These are phyloP conservation scores for Epirrita christyi DNA, from an alignment of 2,888 invertebrate genomes.

Conservation along the genomic window DNA sequence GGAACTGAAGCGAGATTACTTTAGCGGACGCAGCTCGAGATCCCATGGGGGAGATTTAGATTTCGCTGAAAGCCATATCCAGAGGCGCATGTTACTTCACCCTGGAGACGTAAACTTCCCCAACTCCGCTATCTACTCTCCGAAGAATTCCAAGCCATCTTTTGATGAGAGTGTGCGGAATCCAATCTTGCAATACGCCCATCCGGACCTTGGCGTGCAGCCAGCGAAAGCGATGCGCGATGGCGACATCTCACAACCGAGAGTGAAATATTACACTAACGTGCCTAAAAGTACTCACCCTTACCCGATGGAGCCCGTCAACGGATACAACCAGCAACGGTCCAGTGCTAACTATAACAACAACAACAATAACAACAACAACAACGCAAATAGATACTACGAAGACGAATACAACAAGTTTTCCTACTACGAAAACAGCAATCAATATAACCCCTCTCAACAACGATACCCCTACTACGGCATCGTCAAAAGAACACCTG, in stretches of 20 bases:
- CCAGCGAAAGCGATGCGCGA: constrained; percentile 87
- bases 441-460: constrained; percentile 49
- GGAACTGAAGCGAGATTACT: constrained; percentile 86
- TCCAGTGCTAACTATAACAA: constrained; percentile 65
- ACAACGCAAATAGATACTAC: constrained; percentile 74
- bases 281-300: constrained; percentile 84
- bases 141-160: constrained; percentile 85
- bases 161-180: constrained; percentile 89
- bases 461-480: constrained; percentile 85
- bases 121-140: constrained; percentile 87
- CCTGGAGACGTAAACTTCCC: constrained; percentile 87
- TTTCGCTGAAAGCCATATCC: constrained; percentile 85
- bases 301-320: constrained; percentile 81
- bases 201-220: constrained; percentile 91
- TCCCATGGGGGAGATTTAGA: constrained; percentile 77
- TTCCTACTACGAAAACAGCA: constrained; percentile 82
- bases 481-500: constrained; percentile 84
- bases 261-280: constrained; percentile 79
- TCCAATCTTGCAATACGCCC: constrained; percentile 91
- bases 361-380: constrained; percentile 45
- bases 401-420: constrained; percentile 82
- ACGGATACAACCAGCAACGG: constrained; percentile 72
- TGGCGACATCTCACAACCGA: constrained; percentile 64
- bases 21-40: constrained; percentile 79
- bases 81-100: constrained; percentile 89